Percentiles rank a stretch among this genome's conserved stretches.
These are phyloP conservation scores for Nycticorax nycticorax DNA, from an alignment of 2,113 vertebrate genomes.

Conservation along the genomic window DNA sequence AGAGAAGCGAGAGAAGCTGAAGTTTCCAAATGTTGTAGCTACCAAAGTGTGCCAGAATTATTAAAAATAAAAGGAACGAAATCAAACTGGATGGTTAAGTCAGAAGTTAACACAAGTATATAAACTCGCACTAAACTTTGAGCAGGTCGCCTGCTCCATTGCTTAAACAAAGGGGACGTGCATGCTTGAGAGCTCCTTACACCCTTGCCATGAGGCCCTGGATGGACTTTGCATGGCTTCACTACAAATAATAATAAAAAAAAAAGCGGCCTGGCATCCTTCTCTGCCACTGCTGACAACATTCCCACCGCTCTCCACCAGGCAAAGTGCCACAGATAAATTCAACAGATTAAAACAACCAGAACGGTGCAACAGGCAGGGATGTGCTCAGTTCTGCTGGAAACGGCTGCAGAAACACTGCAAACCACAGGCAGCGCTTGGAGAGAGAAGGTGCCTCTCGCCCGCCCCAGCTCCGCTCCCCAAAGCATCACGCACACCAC, in stretches of 20 bases:
- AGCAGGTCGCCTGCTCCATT: not conserved
- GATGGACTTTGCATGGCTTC: not conserved
- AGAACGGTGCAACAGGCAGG: not conserved
- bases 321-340: constrained; percentile 16
- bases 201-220: not conserved
- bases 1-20: not conserved
- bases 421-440: not conserved
- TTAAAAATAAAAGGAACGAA: no score
- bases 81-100: not conserved
- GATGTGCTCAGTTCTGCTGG: not conserved
- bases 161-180: not conserved
- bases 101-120: not conserved
- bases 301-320: not conserved
- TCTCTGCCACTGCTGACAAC: constrained; percentile 18
- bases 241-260: not conserved
- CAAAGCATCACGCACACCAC: not conserved
- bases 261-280: constrained; percentile 8
- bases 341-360: constrained; percentile 22
- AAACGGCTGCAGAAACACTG: not conserved
- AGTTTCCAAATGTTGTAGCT: not conserved
- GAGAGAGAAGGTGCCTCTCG: not conserved
- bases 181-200: not conserved
- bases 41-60: not conserved
- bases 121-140: not conserved
- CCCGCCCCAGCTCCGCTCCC: not conserved